These are phyloP conservation scores for Steatornis caripensis DNA, from an alignment of 2,113 vertebrate genomes.

Conservation along the genomic window DNA sequence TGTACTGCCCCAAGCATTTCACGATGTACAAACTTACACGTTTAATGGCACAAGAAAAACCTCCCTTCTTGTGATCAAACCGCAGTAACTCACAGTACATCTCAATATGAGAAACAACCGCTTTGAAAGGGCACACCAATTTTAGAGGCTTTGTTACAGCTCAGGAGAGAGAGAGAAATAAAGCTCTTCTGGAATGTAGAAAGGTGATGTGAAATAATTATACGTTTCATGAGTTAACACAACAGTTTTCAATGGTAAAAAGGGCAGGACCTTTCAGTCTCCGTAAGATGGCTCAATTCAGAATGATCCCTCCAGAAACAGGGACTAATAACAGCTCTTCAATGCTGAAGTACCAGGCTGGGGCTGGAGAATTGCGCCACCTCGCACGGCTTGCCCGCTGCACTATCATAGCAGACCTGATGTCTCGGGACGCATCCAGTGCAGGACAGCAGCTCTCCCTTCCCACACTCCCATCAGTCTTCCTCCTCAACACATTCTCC, in stretches of 20 bases:
- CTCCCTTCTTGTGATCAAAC: constrained; percentile 69
- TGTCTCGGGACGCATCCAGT: constrained; percentile 57
- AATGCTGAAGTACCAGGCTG: constrained; percentile 54
- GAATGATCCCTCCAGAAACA: constrained; percentile 66
- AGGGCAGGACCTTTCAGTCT: constrained; percentile 72
- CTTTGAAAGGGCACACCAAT: constrained; percentile 65
- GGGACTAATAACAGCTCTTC: constrained; percentile 54
- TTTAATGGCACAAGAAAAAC: constrained; percentile 73
- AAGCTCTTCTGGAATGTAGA: constrained; percentile 79
- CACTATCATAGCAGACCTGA: constrained; percentile 64
- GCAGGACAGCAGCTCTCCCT: constrained; percentile 49
- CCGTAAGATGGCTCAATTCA: constrained; percentile 74
- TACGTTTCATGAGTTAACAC: constrained; percentile 68
- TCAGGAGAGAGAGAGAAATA: constrained; percentile 70
- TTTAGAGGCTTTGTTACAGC: constrained; percentile 65
- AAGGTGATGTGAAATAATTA: constrained; percentile 63
- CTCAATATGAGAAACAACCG: constrained; percentile 84
- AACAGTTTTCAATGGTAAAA: constrained; percentile 68
- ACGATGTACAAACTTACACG: constrained; percentile 17
- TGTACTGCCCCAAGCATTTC: constrained; percentile 39
- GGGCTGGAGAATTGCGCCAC: constrained; percentile 11
- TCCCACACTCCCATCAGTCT: neutral
- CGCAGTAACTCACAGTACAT: constrained; percentile 69
- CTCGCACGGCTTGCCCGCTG: constrained; percentile 17
- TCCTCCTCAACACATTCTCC: neutral